phyloP scores from a whole-genome alignment of 2,797 vertebrate genomes.

The Taeniopygia guttata region DNA sequence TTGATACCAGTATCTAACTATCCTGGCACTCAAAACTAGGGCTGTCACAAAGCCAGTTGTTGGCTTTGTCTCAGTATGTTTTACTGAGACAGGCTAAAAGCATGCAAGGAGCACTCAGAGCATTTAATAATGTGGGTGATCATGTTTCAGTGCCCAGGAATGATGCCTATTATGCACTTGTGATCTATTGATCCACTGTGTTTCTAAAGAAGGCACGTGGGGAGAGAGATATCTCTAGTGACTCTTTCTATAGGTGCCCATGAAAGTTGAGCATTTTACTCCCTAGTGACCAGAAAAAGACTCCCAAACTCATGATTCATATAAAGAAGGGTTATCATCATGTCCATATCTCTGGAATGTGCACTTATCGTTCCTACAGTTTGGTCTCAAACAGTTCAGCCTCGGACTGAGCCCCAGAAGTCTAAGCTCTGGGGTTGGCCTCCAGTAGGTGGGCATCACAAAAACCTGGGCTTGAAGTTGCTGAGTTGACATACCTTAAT shows the following conservation, averaged over 20 bases:
- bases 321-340: not conserved
- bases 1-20: not conserved
- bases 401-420: not conserved
- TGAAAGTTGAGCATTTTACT: not conserved
- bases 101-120: not conserved
- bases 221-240: not conserved
- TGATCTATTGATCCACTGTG: not conserved
- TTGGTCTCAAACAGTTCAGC: not conserved
- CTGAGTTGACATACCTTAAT: not conserved
- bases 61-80: not conserved
- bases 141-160: not conserved
- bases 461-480: not conserved
- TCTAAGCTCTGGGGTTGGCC: not conserved
- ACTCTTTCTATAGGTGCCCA: not conserved
- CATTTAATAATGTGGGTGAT: not conserved
- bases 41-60: not conserved
- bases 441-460: not conserved
- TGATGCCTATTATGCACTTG: not conserved
- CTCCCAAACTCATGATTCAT: not conserved
- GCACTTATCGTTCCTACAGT: not conserved
- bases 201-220: not conserved
- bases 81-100: not conserved
- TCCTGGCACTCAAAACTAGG: not conserved
- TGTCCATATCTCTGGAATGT: not conserved
- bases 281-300: not conserved